Base-by-base conservation (phyloP, 2,113 vertebrate genomes). In the Gracilinanus agilis region DNA sequence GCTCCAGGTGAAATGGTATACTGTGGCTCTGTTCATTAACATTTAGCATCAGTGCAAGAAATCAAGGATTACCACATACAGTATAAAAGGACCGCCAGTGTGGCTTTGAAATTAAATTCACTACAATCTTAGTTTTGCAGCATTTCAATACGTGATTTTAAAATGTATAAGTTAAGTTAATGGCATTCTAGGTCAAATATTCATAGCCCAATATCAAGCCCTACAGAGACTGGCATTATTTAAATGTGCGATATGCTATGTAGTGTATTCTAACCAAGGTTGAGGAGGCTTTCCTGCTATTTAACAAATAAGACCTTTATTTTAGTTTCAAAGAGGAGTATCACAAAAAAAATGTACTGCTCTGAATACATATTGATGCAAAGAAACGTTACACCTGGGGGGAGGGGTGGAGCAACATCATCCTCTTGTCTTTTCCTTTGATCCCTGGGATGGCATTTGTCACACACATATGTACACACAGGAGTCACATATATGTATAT, bases 31-130 rank as follows among this genome's bases (percentile, higher is more conserved):
- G 97, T 98, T 99, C 98, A 99, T 99, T 99, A 99, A 98, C 98
- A 98, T 98, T 98, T 98, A 98, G 97, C 98, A 98, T 98, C 98
- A 97, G 97, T 96, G 97, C 83, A 97, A 97, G 95, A 96, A 98
- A 98, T 98, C 97, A 98, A 98, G 97, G 98, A 98, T 98, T 98
- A 97, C 98, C 98, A 98, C 98, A 98, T 98, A 93, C 98, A 58
- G 98, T 98, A 98, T 98, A 97, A 99, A 98, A 98, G 98, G 96
- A 98, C 97, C 97, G 96, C 95, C 96, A 97, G 97, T 95, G 97
- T 96, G 97, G 97, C 98, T 98, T 98, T 98, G 98, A 98, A 98
- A 98, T 99, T 98, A 98, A 98, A 98, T 98, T 98, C 98, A 97
- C 97, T 95, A 92, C 97, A 97, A 98, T 98, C 98, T 98, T 98